Evolutionary conservation across 2,113 vertebrate species (phyloP), one percentile per base, ranked within the genome.

Genomic region (Monarcha castaneiventris): DNA sequence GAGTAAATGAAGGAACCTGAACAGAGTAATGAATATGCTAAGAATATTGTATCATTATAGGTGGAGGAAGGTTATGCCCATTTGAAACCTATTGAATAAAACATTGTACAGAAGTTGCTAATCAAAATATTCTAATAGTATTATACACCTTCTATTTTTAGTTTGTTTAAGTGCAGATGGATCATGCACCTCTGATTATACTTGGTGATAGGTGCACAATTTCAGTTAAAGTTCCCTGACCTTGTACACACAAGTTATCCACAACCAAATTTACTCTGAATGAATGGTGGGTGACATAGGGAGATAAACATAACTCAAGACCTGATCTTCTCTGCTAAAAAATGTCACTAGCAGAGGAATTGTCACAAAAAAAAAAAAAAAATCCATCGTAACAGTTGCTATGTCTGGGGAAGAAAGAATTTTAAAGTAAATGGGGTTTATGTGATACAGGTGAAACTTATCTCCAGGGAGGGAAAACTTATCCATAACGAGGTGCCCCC

Each of bases 81-180:
- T 84, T 35, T 92, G 52, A 95, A 93, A 91, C n/a, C 46, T 92
- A 33, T 12, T 89, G 66, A 84, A 89, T 94, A 95, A 96, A 89
- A 89, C 62, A 86, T 80, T 46, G 17, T 64, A 46, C 18, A 87
- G 71, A 76, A 93, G 41, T 84, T 87, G 79, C 41, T 93, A 10
- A 93, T 61, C 48, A 96, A 82, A 92, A 91, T 91, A 91, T 91
- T 94, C 17, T 71, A 72, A 86, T 68, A 84, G 21, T 52, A 52
- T 75, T 87, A 78, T 30, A 75, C 8, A 14, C 4, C 6, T 58
- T 72, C 54, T 87, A 84, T 89, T 94, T 92, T 93, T 91, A 76
- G 44, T 35, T 92, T 81, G 37, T 61, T 84, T 76, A 83, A 75
- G 33, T 79, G 29, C 41, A 83, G 44, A 58, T 66, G 26, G 33